Evolutionary conservation across 2,888 invertebrate genomes (phyloP).

Genomic region (Drosophila engyochracea): DNA sequence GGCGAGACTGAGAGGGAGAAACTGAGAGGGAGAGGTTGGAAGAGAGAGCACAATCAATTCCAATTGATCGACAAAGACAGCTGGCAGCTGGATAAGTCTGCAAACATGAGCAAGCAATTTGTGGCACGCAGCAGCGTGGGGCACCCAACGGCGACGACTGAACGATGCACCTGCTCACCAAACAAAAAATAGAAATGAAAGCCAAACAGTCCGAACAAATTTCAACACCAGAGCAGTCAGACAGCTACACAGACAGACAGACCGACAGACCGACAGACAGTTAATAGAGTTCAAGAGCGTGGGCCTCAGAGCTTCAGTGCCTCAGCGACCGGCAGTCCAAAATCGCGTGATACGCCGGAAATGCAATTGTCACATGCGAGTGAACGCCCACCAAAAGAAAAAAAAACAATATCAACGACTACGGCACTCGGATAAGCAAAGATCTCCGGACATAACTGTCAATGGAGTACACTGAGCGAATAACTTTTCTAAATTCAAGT

Average conservation of each 20-base stretch:
- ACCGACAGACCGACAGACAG: neutral
- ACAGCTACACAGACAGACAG: neutral
- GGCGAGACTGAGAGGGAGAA: neutral
- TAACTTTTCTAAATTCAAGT: neutral
- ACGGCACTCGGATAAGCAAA: neutral
- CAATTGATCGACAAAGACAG: constrained; percentile 70
- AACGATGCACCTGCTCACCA: constrained; percentile 64
- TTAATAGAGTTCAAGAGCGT: constrained; percentile 43
- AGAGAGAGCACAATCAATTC: constrained; percentile 29
- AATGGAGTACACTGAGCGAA: constrained; percentile 5
- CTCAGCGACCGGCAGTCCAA: constrained; percentile 26
- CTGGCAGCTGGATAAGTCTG: constrained; percentile 50
- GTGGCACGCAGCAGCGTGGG: constrained; percentile 65
- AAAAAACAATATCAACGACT: constrained; percentile 10
- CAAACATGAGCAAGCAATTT: constrained; percentile 70
- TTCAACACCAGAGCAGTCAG: constrained; percentile 21
- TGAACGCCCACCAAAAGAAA: constrained; percentile 62
- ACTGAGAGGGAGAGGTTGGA: neutral
- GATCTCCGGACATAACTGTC: constrained; percentile 12
- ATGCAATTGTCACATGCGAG: constrained; percentile 72
- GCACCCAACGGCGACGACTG: constrained; percentile 50
- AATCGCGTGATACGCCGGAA: constrained; percentile 69
- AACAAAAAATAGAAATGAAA: neutral
- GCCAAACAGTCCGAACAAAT: constrained; percentile 8
- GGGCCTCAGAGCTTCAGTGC: constrained; percentile 5